These are phyloP conservation scores for Aproaerema taeniolella DNA, from an alignment of 2,888 invertebrate species.

Conservation along the genomic window DNA sequence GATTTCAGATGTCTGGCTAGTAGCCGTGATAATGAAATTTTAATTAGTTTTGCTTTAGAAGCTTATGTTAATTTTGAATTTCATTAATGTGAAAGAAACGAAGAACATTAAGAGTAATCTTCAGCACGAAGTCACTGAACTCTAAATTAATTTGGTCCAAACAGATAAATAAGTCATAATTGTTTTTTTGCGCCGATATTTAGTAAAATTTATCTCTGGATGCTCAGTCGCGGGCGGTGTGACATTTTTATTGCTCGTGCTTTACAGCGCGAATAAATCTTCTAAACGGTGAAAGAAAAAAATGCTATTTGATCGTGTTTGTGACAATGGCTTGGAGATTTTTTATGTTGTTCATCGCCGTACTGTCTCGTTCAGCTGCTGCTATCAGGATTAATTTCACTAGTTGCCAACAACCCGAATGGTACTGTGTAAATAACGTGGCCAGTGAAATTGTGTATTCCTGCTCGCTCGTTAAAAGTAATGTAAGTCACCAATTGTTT, in stretches of 20 bases:
- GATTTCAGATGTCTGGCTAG: too few species aligned
- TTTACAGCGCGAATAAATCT: constrained; percentile 25
- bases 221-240: constrained; percentile 40
- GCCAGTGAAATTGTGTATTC: constrained; percentile 54
- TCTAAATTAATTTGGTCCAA: constrained; percentile 22
- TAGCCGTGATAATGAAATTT: too few species aligned
- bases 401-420: constrained; percentile 54
- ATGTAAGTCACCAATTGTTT: constrained; percentile 57
- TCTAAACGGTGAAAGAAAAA: constrained; percentile 17
- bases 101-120: too few species aligned
- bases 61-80: too few species aligned
- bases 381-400: constrained; percentile 60
- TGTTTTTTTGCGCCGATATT: constrained; percentile 33
- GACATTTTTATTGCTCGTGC: constrained; percentile 44
- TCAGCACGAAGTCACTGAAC: constrained; percentile 18
- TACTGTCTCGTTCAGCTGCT: constrained; percentile 28
- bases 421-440: constrained; percentile 59
- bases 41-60: too few species aligned
- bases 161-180: constrained; percentile 36
- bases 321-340: constrained; percentile 30
- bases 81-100: too few species aligned
- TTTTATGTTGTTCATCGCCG: constrained; percentile 22
- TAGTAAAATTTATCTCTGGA: constrained; percentile 47
- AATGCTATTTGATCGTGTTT: constrained; percentile 21
- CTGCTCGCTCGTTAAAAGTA: constrained; percentile 38